Percentiles rank a stretch among this genome's conserved stretches.
Conservation (phyloP, 2,113 vertebrate species). For the Leucosticte australis region DNA sequence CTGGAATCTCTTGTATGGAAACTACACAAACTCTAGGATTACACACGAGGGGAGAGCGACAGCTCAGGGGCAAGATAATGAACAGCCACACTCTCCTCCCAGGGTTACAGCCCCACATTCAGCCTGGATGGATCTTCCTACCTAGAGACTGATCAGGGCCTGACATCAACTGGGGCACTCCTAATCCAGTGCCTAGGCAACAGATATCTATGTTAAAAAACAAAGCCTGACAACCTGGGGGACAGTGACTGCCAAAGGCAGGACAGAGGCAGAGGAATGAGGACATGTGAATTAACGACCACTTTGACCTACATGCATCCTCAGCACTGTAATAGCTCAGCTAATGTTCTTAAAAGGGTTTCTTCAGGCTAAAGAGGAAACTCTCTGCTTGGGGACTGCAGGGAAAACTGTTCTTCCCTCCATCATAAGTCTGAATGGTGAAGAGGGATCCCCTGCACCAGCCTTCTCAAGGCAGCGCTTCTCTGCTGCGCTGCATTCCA, state of each 20-base stretch:
- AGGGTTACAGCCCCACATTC: neutral
- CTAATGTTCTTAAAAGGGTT: neutral
- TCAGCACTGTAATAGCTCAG: neutral
- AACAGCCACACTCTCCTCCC: neutral
- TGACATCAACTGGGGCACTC: neutral
- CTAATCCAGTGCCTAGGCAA: conserved; percentile 45
- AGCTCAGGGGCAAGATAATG: neutral
- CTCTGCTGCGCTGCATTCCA: neutral
- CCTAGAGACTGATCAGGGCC: neutral
- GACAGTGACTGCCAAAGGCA: neutral
- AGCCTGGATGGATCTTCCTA: neutral
- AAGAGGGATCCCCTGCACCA: neutral
- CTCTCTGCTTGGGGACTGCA: neutral
- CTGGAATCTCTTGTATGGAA: conserved; percentile 35
- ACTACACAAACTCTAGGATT: neutral
- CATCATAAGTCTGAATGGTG: neutral
- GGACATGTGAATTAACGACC: neutral
- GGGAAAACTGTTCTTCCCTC: neutral
- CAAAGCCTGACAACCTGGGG: neutral
- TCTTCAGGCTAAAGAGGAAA: neutral
- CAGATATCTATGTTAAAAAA: neutral
- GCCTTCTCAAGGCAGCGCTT: neutral
- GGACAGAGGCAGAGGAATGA: neutral
- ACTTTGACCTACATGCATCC: neutral
- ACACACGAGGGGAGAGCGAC: neutral